Base-by-base conservation (phyloP, 37 sponge, comb jelly and placozoan genomes). In the Beroe forskalii region DNA sequence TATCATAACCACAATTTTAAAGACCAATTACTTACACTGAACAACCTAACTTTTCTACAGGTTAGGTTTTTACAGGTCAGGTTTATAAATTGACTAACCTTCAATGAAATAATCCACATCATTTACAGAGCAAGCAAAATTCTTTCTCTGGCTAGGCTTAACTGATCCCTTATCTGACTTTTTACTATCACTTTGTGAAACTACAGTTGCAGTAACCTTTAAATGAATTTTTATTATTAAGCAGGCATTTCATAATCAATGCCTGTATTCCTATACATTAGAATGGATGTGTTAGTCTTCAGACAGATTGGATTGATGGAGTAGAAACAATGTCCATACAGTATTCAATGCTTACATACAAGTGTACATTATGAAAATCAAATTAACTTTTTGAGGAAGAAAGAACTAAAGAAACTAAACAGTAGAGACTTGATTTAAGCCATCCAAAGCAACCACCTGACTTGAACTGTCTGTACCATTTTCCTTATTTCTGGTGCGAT, bases 381-480 rank as follows among this genome's bases (percentile, higher is more conserved):
- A n/a, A 27, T 14, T n/a, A 6, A 66, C 6, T 25, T 8, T 25
- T 6, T 25, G 67, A 66, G n/a, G 28, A n/a, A 66, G 67, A 66
- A 6, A 24, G 28, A 66, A 66, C 6, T 8, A 66, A n/a, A 27
- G n/a, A 66, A 24, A 66, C 27, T 25, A 27, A 66, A 66, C 23
- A n/a, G 28, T 14, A 66, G 28, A 66, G 28, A 66, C 60, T 55
- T 55, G 67, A n/a, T 8, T 25, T 14, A 66, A 66, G 67, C 20
- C n/a, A 27, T 25, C 17, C 17, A 9, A 55, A 20, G 17, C 9
- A 55, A 9, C 17, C 25, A 69, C 72, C 38, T 69, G 72, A 17
- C 38, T 69, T 44, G 86, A 44, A 37, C 86, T 80, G 8, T 80
- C 86, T 6, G 86, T n/a, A 35, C 19, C 38, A 33, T 69, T 69